Evolutionary conservation across 2,113 vertebrate species (phyloP), one percentile per base, ranked within the genome.

Genomic region (Coreoperca whiteheadi): DNA sequence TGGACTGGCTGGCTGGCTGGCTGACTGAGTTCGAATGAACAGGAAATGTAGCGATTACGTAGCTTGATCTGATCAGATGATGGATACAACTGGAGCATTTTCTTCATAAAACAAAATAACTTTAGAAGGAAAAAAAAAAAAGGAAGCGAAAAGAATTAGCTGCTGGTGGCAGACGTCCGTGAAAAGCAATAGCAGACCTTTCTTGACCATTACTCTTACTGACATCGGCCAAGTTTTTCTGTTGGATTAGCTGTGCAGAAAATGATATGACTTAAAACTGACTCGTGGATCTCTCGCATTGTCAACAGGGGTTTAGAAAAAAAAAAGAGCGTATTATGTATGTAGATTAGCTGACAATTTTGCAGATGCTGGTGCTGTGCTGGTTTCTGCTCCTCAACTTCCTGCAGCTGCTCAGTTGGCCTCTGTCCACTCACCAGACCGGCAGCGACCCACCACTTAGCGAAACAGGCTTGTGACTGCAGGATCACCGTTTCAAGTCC

Each of bases 371-470:
- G 66, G 25, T 86, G 86, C 32, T 1, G 32, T 37, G 74, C 56
- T 64, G 81, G 46, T 65, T 61, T 85, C 28, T 72, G 81, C 85
- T 82, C 48, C 57, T 74, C 84, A n/a, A 68, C 81, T 77, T 59
- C 71, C 71, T 73, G 84, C 93, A 93, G 93, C 91, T 93, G 93
- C 81, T 90, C 43, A 16, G 28, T 85, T 93, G 93, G 91, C 89
- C 11, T 23, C 8, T 0, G 34, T 90, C 90, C 90, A 86, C 60
- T 81, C 50, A 8, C 28, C 50, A 15, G 57, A 79, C 82, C 39
- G 39, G 51, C 79, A 83, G 77, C 28, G 34, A 77, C 83, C 77
- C 37, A 77, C 68, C 68, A 53, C 82, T 87, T 50, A 71, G 74
- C 85, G 74, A 63, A 80, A 83, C 61, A 7, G 74, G 28, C 81